A percentile compares a stretch with the other conserved stretches of the same genome.
phyloP scores from a whole-genome alignment of 2,888 invertebrate genomes.

The Allolobophora icterica region DNA sequence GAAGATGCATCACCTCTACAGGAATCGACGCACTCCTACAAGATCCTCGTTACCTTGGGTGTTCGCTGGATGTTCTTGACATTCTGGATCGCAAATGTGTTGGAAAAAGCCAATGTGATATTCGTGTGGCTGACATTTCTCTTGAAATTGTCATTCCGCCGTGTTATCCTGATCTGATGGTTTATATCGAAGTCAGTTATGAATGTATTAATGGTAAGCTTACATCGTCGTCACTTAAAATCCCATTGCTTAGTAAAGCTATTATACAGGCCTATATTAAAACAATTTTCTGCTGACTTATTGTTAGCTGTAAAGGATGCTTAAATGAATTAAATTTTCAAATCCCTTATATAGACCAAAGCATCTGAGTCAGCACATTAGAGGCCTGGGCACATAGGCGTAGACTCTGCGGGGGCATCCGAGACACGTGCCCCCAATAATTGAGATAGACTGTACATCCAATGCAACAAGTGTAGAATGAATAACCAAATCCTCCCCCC shows the following conservation, averaged over 20 bases:
- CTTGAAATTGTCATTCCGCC: slow-evolving; percentile 10
- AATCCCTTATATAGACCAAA: not conserved
- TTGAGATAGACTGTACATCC: no score
- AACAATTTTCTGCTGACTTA: not conserved
- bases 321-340: not conserved
- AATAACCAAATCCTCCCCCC: no score
- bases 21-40: not conserved
- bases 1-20: not conserved
- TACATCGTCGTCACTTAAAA: not conserved
- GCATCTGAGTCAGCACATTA: not conserved
- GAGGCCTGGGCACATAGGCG: no score
- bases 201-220: slow-evolving; percentile 36
- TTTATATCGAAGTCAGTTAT: slow-evolving; percentile 34
- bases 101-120: slow-evolving; percentile 22
- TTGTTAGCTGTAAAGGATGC: not conserved
- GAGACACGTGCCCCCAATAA: no score
- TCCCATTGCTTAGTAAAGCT: not conserved
- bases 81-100: slow-evolving; percentile 29
- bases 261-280: no score
- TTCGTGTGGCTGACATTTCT: slow-evolving; percentile 18
- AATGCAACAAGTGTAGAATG: no score
- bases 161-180: slow-evolving; percentile 30
- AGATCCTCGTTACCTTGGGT: slow-evolving; percentile 27
- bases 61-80: slow-evolving; percentile 30
- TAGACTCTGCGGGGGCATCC: no score